Percentiles rank a stretch among this genome's conserved stretches.
phyloP scores from a whole-genome alignment of 2,797 vertebrate genomes.

The Pseudochromis fuscus region DNA sequence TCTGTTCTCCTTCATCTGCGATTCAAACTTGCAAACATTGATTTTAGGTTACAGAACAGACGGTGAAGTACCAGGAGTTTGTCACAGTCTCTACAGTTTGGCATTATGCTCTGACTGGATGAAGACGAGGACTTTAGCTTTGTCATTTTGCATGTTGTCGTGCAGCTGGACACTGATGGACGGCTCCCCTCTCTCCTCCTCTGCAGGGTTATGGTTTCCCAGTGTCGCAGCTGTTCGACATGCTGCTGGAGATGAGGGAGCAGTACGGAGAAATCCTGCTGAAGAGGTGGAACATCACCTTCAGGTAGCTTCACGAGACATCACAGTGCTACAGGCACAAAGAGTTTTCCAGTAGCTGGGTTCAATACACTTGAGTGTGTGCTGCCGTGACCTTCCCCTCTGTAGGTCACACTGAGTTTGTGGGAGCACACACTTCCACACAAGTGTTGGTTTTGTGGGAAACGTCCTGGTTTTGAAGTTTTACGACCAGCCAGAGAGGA shows the following conservation, averaged over 20 bases:
- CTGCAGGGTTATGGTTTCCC: conserved; percentile 94
- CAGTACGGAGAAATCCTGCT: conserved; percentile 96
- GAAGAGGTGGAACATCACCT: conserved; percentile 94
- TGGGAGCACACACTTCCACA: conserved; percentile 17
- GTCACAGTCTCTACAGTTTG: no score
- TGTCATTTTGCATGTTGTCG: no score
- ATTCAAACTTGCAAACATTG: no score
- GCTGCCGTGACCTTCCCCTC: conserved; percentile 44
- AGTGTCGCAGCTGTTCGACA: conserved; percentile 96
- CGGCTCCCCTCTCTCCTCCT: neutral
- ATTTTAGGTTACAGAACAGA: no score
- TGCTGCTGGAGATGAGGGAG: conserved; percentile 96
- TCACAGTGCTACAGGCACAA: no score
- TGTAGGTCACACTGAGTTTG: conserved; percentile 39
- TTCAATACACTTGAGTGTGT: neutral
- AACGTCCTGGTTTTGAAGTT: conserved; percentile 77
- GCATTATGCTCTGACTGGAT: no score
- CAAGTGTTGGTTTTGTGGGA: conserved; percentile 69
- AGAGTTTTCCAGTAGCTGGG: neutral
- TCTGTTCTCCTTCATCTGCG: neutral
- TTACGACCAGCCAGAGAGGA: conserved; percentile 77
- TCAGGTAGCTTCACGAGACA: conserved; percentile 86
- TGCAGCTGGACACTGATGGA: neutral
- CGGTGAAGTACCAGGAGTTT: no score
- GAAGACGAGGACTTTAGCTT: no score